Evolutionary conservation across 1,140 invertebrate species (phyloP).

Genomic region (Calliphora vicina): DNA sequence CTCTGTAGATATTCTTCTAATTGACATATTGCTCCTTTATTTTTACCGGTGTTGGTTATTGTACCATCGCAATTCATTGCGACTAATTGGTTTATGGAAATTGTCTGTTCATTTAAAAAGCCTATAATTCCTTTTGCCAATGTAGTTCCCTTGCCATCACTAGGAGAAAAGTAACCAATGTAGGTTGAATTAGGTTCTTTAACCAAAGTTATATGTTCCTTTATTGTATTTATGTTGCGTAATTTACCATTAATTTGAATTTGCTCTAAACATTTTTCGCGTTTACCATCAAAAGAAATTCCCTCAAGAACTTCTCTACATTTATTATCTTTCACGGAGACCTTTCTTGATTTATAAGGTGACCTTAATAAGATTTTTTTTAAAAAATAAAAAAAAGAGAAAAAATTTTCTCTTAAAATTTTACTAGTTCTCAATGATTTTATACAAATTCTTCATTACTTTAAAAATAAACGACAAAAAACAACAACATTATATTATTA

Average conservation of each 20-base stretch:
- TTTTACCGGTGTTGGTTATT: too few relatives aligned
- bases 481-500: too few relatives aligned
- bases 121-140: not conserved
- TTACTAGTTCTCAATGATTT: too few relatives aligned
- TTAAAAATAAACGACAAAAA: too few relatives aligned
- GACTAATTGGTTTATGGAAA: not conserved
- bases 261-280: not conserved
- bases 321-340: too few relatives aligned
- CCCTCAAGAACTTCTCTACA: not conserved
- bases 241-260: not conserved
- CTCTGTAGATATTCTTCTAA: not conserved
- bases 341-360: too few relatives aligned
- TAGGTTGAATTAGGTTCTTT: not conserved
- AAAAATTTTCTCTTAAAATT: too few relatives aligned
- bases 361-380: too few relatives aligned
- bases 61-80: too few relatives aligned
- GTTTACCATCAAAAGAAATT: not conserved
- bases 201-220: not conserved
- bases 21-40: too few relatives aligned
- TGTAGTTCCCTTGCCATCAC: not conserved
- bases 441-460: too few relatives aligned
- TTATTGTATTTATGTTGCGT: not conserved
- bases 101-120: not conserved
- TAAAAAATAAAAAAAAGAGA: too few relatives aligned
- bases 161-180: not conserved